Base-by-base conservation (phyloP, 2,797 vertebrate species). In the Gorsachius magnificus region DNA sequence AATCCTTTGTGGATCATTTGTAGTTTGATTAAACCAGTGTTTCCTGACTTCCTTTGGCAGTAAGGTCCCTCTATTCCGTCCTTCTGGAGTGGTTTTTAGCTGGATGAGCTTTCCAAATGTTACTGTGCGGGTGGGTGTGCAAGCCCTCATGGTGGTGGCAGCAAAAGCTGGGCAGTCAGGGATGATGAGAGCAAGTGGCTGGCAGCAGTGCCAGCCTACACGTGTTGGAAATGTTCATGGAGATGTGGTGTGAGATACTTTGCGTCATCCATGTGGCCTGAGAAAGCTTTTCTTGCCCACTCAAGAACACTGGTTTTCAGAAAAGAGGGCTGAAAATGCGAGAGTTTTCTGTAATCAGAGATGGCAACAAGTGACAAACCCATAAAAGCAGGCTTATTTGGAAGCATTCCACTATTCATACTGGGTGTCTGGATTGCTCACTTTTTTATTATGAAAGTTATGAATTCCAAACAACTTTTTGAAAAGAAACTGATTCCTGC, bases 181-280 rank as follows among this genome's bases (percentile, higher is more conserved):
- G 16, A 15, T n/a, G 29, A 45, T 24, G 63, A 54, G 36, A 72
- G 9, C 28, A 36, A 65, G 41, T 21, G 41, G 22, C 36, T 53
- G 60, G 60, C 16, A 79, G 46, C 35, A 48, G 19, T 54, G 41
- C 15, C 74, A 64, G 63, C 46, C 13, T 57, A 10, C 14, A 3
- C 0, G 0, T 26, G 14, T 46, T 2, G 1, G 74, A 81, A 87
- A 35, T 9, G 19, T 60, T 84, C 13, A 1, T 16, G 20, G 60
- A 41, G 16, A 11, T 48, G 43, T 14, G 10, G 7, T 26, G 17
- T 21, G 54, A 69, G 33, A 36, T 46, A 5, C 16, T 63, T 78
- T 25, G 18, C 53, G 51, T 66, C 4, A 6, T 66, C 48, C 14
- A 2, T 1, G 22, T 24, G 19, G 45, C 71, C 60, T 70, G 16